Conservation (phyloP, 2,888 invertebrate genomes). For the Pterobdella sp. region DNA sequence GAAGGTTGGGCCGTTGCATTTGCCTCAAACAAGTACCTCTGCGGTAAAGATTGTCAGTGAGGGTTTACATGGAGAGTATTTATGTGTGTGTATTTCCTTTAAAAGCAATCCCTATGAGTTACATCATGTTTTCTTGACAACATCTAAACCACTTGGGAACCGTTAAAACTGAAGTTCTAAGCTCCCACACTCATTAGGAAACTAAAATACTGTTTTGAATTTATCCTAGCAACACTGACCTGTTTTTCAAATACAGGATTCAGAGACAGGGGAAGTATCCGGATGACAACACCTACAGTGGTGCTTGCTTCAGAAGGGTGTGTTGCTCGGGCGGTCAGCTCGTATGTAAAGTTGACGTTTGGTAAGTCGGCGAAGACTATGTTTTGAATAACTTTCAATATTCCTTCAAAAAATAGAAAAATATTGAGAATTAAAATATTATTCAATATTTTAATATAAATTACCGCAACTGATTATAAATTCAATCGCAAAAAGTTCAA, state of each 20-base stretch:
- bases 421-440: background rate
- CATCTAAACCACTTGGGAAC: too few species aligned
- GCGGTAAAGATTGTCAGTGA: background rate
- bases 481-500: too few species aligned
- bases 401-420: slow-evolving; percentile 10
- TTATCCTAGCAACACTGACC: background rate
- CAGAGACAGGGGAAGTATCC: slow-evolving; percentile 11
- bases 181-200: too few species aligned
- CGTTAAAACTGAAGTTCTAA: too few species aligned
- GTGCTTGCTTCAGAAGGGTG: slow-evolving; percentile 20
- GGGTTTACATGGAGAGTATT: background rate
- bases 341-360: slow-evolving; percentile 28
- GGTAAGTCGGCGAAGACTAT: slow-evolving; percentile 22
- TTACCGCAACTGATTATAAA: too few species aligned
- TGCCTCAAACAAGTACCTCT: background rate
- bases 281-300: slow-evolving; percentile 23
- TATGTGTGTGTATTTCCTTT: background rate
- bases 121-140: too few species aligned
- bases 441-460: too few species aligned
- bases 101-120: too few species aligned
- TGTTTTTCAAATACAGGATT: slow-evolving; percentile 17
- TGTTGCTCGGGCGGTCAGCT: slow-evolving; percentile 27
- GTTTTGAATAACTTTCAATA: slow-evolving; percentile 21
- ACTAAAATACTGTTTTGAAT: too few species aligned
- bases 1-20: too few species aligned